These are phyloP conservation scores for Bergia puertoricense DNA, from an alignment of 92 coral and sea anemone species.

Conservation along the genomic window DNA sequence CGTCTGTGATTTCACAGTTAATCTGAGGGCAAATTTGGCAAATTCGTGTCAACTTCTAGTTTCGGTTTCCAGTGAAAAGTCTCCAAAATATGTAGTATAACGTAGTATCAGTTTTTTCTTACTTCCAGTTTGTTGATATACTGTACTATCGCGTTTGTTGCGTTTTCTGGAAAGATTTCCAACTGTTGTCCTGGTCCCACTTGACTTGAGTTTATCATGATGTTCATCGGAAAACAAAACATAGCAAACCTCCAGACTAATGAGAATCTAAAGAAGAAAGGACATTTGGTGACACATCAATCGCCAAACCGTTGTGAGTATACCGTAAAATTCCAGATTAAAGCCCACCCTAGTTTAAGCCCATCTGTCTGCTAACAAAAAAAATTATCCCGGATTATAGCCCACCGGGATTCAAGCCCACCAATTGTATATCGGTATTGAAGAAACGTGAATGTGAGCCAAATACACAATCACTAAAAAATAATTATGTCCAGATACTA, in stretches of 20 bases:
- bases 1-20: constrained; percentile 24
- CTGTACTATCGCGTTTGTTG: neutral
- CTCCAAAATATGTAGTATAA: neutral
- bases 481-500: no score
- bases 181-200: neutral
- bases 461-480: no score
- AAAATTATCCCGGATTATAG: no score
- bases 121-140: neutral
- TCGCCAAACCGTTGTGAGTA: neutral
- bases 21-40: neutral
- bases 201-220: neutral
- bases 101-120: neutral
- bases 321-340: no score
- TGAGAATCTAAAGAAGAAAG: neutral
- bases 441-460: no score
- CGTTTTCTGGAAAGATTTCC: neutral
- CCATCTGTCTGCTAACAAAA: no score
- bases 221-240: no score
- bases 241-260: neutral
- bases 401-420: no score
- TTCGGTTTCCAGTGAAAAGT: neutral
- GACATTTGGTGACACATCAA: neutral
- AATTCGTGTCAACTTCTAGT: neutral
- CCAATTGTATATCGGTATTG: no score
- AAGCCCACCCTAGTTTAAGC: no score